phyloP scores from a whole-genome alignment of 2,888 invertebrate species.

The Phlogophora meticulosa region DNA sequence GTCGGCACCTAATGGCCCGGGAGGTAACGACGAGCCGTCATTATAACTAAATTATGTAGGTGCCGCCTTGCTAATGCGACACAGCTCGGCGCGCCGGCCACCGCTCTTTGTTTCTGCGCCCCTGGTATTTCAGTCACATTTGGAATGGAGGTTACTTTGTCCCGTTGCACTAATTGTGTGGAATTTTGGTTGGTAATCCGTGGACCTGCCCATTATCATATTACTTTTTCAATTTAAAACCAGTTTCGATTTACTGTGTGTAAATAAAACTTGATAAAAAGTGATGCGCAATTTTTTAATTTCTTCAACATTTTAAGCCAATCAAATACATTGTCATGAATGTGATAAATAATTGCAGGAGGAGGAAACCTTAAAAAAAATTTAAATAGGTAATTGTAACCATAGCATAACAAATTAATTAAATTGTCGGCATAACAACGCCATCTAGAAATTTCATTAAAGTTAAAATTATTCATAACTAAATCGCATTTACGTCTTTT shows the following conservation, averaged over 20 bases:
- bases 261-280: too few relatives aligned
- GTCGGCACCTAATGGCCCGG: conserved; percentile 74
- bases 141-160: conserved; percentile 73
- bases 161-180: conserved; percentile 52
- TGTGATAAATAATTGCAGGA: too few relatives aligned
- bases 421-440: not conserved
- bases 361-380: too few relatives aligned
- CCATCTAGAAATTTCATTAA: conserved; percentile 15
- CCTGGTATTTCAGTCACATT: conserved; percentile 76
- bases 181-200: conserved; percentile 24
- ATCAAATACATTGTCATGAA: not conserved
- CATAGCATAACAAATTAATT: not conserved
- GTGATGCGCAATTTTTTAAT: conserved; percentile 5
- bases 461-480: conserved; percentile 3
- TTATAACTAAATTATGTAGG: conserved; percentile 85
- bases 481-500: conserved; percentile 65
- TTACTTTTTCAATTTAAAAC: too few relatives aligned
- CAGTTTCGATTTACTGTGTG: not conserved
- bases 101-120: conserved; percentile 67
- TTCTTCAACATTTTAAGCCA: not conserved
- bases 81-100: conserved; percentile 66
- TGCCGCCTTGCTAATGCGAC: conserved; percentile 78
- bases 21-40: conserved; percentile 79
- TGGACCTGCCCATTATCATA: not conserved
- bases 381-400: not conserved